Conservation (phyloP, 2,888 invertebrate species). For the Dioctria rufipes region DNA sequence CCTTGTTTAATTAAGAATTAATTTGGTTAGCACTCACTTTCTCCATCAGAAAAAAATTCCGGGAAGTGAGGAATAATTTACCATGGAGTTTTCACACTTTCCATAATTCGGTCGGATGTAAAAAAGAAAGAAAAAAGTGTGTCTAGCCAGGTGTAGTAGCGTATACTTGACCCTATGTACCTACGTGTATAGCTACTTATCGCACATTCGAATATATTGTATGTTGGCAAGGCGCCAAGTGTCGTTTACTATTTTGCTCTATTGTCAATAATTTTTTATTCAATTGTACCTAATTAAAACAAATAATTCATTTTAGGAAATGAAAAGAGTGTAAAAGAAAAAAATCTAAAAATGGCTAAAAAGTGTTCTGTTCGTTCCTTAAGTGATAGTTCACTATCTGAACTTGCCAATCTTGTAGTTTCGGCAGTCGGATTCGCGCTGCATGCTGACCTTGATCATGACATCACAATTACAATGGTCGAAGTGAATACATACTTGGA, state of each 20-base stretch:
- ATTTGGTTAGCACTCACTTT: not conserved
- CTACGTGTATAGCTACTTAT: not conserved
- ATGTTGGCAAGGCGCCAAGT: slow-evolving; percentile 2
- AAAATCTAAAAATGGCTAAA: slow-evolving; percentile 75
- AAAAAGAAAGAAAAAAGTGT: too few relatives aligned
- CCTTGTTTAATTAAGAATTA: not conserved
- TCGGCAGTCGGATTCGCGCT: slow-evolving; percentile 76
- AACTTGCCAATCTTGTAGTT: slow-evolving; percentile 77
- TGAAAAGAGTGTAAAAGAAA: slow-evolving; percentile 22
- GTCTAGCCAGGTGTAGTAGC: too few relatives aligned
- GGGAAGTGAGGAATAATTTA: not conserved
- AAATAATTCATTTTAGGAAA: not conserved
- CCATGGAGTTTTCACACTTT: not conserved
- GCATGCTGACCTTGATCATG: slow-evolving; percentile 73
- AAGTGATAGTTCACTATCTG: slow-evolving; percentile 75
- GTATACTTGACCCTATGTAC: not conserved
- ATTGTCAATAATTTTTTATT: not conserved
- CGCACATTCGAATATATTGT: not conserved
- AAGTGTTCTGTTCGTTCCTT: slow-evolving; percentile 76
- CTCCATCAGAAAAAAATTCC: not conserved
- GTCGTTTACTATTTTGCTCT: not conserved
- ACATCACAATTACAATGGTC: slow-evolving; percentile 75
- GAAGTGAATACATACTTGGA: slow-evolving; percentile 77
- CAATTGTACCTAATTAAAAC: not conserved
- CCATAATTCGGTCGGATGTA: not conserved